A percentile compares a stretch with the other conserved stretches of the same genome.
Evolutionary conservation across 2,888 invertebrate genomes (phyloP).

Genomic region (Timema cristinae): DNA sequence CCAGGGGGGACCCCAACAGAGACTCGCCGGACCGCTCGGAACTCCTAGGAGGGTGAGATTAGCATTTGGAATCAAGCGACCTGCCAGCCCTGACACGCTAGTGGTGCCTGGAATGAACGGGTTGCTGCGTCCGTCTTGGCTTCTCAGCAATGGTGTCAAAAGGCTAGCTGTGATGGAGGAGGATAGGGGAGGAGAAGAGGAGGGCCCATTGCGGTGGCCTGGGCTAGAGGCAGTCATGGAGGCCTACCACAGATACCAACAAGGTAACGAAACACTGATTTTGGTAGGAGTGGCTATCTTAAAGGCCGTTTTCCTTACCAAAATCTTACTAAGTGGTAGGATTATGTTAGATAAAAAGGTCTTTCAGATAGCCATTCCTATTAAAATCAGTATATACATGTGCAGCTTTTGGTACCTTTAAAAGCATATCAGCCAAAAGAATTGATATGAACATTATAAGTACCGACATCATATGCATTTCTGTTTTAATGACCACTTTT

Average conservation of each 20-base stretch:
- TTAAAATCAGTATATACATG: not conserved
- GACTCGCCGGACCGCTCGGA: not conserved
- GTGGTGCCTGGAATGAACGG: conserved; percentile 28
- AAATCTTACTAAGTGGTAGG: too few relatives aligned
- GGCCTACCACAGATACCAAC: conserved; percentile 51
- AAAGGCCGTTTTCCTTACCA: too few relatives aligned
- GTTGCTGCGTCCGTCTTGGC: conserved; percentile 19
- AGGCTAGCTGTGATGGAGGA: conserved; percentile 23
- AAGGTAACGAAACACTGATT: conserved; percentile 44
- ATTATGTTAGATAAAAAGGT: too few relatives aligned
- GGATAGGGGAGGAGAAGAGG: conserved; percentile 26
- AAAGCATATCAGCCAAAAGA: not conserved
- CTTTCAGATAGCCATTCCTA: too few relatives aligned
- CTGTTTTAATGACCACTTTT: not conserved
- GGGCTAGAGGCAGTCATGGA: conserved; percentile 48
- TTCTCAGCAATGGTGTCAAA: conserved; percentile 27
- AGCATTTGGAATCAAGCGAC: conserved; percentile 21
- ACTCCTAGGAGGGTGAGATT: not conserved
- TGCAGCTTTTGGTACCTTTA: not conserved
- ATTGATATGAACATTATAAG: not conserved
- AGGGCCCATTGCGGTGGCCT: conserved; percentile 40
- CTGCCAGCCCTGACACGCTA: conserved; percentile 26
- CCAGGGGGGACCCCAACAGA: conserved; percentile 27
- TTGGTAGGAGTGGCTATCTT: too few relatives aligned
- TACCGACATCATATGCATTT: not conserved